Conservation (phyloP, 2,888 invertebrate genomes). For the Clivina fossor region DNA sequence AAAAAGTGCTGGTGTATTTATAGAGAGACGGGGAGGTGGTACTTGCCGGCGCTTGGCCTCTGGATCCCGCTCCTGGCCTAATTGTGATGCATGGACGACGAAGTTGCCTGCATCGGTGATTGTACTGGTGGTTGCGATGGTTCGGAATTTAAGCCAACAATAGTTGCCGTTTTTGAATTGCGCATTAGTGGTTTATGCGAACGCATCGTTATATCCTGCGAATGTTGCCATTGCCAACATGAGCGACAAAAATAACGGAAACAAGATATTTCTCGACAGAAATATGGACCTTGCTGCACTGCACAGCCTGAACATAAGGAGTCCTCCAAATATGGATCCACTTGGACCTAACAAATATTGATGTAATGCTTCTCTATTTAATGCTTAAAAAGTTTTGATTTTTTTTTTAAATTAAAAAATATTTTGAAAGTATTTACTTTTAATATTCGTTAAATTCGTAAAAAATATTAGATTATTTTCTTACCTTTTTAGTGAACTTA, state of each 20-base stretch:
- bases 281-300: constrained; percentile 93
- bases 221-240: constrained; percentile 92
- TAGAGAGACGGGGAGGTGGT: no score
- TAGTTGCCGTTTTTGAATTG: constrained; percentile 63
- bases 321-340: constrained; percentile 97
- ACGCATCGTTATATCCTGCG: constrained; percentile 61
- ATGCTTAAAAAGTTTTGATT: no score
- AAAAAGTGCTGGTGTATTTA: no score
- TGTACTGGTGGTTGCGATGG: constrained; percentile 5
- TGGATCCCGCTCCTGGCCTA: no score
- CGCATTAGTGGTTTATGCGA: constrained; percentile 84
- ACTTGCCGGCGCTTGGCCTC: no score
- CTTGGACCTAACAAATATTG: constrained; percentile 94
- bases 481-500: constrained; percentile 89
- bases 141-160: constrained; percentile 49
- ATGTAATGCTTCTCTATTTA: no score
- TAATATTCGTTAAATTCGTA: no score
- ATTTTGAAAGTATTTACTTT: no score
- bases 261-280: constrained; percentile 88
- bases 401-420: no score
- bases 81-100: constrained; percentile 6
- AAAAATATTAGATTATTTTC: no score
- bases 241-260: constrained; percentile 94
- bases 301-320: constrained; percentile 89
- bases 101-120: not conserved